These are phyloP conservation scores for Pholis gunnellus DNA, from an alignment of 2,113 vertebrate genomes.

Conservation along the genomic window DNA sequence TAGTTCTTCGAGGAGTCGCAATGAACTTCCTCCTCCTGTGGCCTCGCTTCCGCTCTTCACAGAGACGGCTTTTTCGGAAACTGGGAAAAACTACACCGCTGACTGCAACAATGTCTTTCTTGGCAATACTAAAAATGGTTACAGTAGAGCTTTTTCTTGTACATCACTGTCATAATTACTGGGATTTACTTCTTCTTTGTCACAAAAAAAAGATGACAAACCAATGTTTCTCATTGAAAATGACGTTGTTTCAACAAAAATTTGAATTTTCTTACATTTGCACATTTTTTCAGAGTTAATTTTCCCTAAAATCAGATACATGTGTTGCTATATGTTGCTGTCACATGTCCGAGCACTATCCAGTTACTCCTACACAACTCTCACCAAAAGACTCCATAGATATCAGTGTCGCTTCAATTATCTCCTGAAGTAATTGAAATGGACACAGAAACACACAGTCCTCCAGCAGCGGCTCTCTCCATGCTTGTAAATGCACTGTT, in stretches of 20 bases:
- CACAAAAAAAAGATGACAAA: neutral
- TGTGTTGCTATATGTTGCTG: neutral
- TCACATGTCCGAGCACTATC: neutral
- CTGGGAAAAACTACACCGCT: too few species aligned
- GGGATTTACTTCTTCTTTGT: neutral
- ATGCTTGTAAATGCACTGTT: neutral
- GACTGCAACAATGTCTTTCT: neutral
- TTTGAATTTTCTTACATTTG: neutral
- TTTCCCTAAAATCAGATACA: neutral
- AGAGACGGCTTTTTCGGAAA: too few species aligned
- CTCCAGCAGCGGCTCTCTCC: neutral
- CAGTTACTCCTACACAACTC: neutral
- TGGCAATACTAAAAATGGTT: neutral
- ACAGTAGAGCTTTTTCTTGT: neutral
- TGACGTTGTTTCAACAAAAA: too few species aligned
- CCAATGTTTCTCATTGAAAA: too few species aligned
- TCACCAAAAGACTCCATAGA: neutral
- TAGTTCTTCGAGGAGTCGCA: too few species aligned
- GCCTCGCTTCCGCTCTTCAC: too few species aligned
- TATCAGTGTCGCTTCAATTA: neutral
- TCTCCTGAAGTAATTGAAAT: slow-evolving; percentile 17
- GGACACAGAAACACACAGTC: neutral
- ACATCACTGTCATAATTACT: neutral
- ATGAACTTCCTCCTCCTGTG: too few species aligned
- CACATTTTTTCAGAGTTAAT: neutral